Evolutionary conservation across 2,797 vertebrate genomes (phyloP).

Genomic region (Molothrus ater): DNA sequence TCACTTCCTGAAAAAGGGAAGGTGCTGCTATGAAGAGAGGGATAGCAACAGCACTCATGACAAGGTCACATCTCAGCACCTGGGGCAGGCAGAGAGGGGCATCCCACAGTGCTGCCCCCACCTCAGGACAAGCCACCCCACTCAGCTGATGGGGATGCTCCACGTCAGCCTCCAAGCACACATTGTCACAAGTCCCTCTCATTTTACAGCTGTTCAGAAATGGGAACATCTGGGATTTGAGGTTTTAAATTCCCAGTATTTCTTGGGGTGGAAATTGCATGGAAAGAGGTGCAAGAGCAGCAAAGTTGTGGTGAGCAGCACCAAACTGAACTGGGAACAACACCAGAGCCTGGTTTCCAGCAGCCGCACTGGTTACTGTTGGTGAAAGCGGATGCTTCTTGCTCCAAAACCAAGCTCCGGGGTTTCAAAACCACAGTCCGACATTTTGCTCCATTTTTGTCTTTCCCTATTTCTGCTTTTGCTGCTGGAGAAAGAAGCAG

Average conservation of each 20-base stretch:
- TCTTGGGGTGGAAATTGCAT: background rate
- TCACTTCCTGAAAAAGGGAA: constrained; percentile 76
- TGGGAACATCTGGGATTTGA: background rate
- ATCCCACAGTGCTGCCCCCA: background rate
- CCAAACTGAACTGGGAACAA: background rate
- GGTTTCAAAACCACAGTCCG: constrained; percentile 15
- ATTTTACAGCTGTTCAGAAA: background rate
- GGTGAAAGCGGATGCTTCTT: background rate
- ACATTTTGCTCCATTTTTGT: background rate
- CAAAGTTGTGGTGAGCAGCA: background rate
- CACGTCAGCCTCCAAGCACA: background rate
- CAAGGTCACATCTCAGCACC: background rate
- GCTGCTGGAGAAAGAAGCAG: background rate
- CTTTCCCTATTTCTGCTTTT: constrained; percentile 28
- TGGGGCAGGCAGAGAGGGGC: background rate
- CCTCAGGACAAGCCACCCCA: background rate
- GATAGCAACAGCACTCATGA: background rate
- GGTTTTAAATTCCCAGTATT: background rate
- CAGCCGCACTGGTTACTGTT: fast-evolving
- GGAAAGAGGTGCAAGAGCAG: background rate
- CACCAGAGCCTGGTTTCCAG: background rate
- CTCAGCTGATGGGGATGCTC: background rate
- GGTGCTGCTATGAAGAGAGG: background rate
- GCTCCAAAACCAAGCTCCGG: background rate
- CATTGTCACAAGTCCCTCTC: background rate